Evolutionary conservation across 2,888 invertebrate species (phyloP), one percentile per base, ranked within the genome.

Genomic region (Kuschelorhynchus macadamiae): DNA sequence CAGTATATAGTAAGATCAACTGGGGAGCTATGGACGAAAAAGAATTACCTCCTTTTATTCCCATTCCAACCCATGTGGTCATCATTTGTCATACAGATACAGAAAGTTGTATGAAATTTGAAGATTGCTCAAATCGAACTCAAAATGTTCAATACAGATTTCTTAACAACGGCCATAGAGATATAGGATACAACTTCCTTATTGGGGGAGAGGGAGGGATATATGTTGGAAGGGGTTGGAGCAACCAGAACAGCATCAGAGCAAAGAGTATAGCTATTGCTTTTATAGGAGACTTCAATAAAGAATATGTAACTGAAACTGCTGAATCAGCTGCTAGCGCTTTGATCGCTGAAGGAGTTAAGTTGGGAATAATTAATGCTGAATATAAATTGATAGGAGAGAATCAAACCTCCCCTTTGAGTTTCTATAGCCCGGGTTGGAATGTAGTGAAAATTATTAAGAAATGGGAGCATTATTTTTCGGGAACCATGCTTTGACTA

Each of bases 201-300:
- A 83, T 89, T 60, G 88, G 87, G 4, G 85, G 85, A 25, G 88
- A 88, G 78, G 88, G 86, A 2, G 83, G 84, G 67, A 79, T 87
- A 30, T 87, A 87, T 74, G 85, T 85, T 42, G 87, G 86, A 25
- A 81, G 87, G 63, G 87, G 86, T 39, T 87, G 87, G 87, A 14
- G 14, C 1, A 4, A 33, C 11, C 33, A 61, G n/a, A 67, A 67
- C 21, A 41, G 18, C 17, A 1, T 67, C 11, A 44, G 62, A 17
- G 12, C 53, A 0, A 36, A 70, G 25, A 70, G 67, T 7, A 52
- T 73, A 2, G 70, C 68, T n/a, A 61, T 76, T 18, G 66, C 65
- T 1, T 70, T 72, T 33, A 65, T 73, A n/a, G 76, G 76, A n/a
- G 73, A 67, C 39, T 76, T 65, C 30, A 68, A 55, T 2, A 52